Base-by-base conservation (phyloP, 2,113 vertebrate species). In the Leucopsar rothschildi region DNA sequence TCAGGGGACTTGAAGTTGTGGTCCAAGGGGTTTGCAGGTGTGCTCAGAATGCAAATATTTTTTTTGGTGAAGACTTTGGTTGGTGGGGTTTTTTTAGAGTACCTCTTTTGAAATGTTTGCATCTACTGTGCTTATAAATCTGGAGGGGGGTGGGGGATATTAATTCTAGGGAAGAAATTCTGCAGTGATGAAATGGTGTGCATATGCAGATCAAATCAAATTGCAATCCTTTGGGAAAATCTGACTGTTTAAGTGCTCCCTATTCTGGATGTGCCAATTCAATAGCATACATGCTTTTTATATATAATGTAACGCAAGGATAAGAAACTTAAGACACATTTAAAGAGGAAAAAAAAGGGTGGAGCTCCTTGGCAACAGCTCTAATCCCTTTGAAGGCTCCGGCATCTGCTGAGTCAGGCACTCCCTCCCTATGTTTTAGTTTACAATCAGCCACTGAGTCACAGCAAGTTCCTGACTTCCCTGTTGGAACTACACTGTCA, bases 401-500 rank as follows among this genome's bases (percentile, higher is more conserved):
- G 15, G 65, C 70, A 93, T 84, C 66, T 97, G 96, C 95, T 96
- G 97, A 97, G 93, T 97, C 96, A 97, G 93, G 80, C 55, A 31
- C 53, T 92, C 69, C 42, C 73, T 95, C 64, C 70, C 70, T 68
- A 5, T 14, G 9, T 27, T 69, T 35, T 72, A 93, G 76, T 69
- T 93, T 91, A 93, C 81, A 83, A 68, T 88, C 76, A 91, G 59
- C 63, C 69, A 82, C 73, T 82, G 90, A 95, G 73, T 94, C 82
- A 95, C 87, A 76, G 60, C 50, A 75, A 79, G 91, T 82, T 90
- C 86, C 86, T 90, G 61, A 82, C 82, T 90, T 95, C 59, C 71
- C 49, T 93, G 37, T 87, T 93, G 55, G n/a, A 86, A 6, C 33
- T 39, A 78, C 19, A 20, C 19, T 70, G 55, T 79, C 44, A n/a